These are phyloP conservation scores for Aviceda subcristata DNA, from an alignment of 2,113 vertebrate species.

Conservation along the genomic window DNA sequence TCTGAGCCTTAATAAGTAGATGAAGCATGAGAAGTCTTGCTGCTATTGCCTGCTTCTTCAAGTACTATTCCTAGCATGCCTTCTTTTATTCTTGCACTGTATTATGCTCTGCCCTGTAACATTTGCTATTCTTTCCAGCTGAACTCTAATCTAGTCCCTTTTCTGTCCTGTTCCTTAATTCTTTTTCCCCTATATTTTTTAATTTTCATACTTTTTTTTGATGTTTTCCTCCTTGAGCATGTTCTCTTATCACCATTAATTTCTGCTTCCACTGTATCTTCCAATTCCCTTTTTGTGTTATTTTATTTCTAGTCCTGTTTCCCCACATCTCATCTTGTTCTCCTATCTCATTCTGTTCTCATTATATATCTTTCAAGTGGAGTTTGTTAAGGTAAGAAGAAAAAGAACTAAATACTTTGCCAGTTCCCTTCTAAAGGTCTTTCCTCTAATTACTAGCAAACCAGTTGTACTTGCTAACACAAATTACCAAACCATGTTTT, in stretches of 20 bases:
- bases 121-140: not conserved
- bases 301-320: not conserved
- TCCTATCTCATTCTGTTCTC: not conserved
- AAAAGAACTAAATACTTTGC: not conserved
- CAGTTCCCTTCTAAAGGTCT: not conserved
- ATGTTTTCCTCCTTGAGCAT: not conserved
- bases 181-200: not conserved
- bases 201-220: not conserved
- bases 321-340: not conserved
- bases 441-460: not conserved
- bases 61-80: not conserved
- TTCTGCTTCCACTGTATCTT: not conserved
- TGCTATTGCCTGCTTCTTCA: not conserved
- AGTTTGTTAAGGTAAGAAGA: not conserved
- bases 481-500: not conserved
- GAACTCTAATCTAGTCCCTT: not conserved
- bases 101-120: not conserved
- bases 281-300: not conserved
- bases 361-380: not conserved
- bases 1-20: not conserved
- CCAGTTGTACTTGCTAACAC: not conserved
- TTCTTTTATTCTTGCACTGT: not conserved
- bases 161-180: not conserved
- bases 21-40: not conserved
- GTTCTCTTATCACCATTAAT: not conserved